These are phyloP conservation scores for Archips xylosteana DNA, from an alignment of 2,888 invertebrate species.

Conservation along the genomic window DNA sequence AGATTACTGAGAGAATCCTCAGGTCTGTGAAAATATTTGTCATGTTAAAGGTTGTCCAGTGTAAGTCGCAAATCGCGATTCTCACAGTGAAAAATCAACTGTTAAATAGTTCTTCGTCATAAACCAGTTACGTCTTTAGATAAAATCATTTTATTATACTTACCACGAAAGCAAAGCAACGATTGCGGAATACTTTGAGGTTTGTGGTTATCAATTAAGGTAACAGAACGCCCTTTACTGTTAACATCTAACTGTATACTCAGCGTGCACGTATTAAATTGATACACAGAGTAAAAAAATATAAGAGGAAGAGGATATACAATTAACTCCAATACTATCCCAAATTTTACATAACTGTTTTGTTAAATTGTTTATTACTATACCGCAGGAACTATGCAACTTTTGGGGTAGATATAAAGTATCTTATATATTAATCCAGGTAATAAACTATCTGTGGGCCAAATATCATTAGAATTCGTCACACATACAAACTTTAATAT, in stretches of 20 bases:
- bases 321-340: not conserved
- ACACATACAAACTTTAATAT: too few species aligned
- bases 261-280: not conserved
- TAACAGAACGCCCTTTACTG: not conserved
- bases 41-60: conserved; percentile 1
- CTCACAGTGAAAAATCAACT: too few species aligned
- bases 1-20: conserved; percentile 15
- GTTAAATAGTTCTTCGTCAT: too few species aligned
- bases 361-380: not conserved
- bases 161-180: not conserved
- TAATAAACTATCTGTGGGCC: too few species aligned
- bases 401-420: too few species aligned
- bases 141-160: not conserved
- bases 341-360: not conserved
- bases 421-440: too few species aligned
- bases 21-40: conserved; percentile 19
- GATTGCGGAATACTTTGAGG: not conserved
- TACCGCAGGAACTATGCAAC: too few species aligned
- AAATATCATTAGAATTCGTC: too few species aligned
- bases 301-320: too few species aligned
- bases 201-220: not conserved
- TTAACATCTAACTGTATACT: not conserved
- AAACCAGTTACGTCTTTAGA: too few species aligned
- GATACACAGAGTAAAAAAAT: not conserved
- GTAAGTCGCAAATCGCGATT: not conserved